These are phyloP conservation scores for Cryptus viduatorius DNA, from an alignment of 2,888 invertebrate genomes.

Conservation along the genomic window DNA sequence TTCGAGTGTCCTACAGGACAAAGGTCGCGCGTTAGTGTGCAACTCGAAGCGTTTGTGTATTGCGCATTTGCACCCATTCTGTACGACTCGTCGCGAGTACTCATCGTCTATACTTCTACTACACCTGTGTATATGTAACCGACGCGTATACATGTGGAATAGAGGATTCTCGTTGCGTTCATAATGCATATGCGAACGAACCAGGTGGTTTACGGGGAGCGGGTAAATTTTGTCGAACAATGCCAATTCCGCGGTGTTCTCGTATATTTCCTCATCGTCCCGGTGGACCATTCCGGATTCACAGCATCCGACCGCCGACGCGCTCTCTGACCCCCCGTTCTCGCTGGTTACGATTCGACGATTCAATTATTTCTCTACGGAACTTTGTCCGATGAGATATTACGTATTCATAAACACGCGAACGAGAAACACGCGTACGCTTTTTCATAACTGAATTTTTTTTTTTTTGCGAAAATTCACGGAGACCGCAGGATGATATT, in stretches of 20 bases:
- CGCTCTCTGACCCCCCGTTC: slow-evolving; percentile 1
- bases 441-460: slow-evolving; percentile 10
- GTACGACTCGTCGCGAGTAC: neutral
- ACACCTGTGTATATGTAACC: neutral
- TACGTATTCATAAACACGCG: slow-evolving; percentile 21
- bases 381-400: slow-evolving; percentile 25
- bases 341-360: slow-evolving; percentile 7
- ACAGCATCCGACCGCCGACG: slow-evolving; percentile 6
- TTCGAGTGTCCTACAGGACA: slow-evolving; percentile 30
- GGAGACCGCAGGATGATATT: neutral
- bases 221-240: slow-evolving; percentile 44
- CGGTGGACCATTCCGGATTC: neutral
- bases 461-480: slow-evolving; percentile 8
- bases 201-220: slow-evolving; percentile 19
- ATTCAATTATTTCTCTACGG: slow-evolving; percentile 57
- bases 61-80: slow-evolving; percentile 38
- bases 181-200: slow-evolving; percentile 35
- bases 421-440: neutral
- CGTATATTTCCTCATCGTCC: slow-evolving; percentile 22
- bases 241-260: slow-evolving; percentile 41
- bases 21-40: slow-evolving; percentile 14
- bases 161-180: slow-evolving; percentile 20
- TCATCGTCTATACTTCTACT: neutral
- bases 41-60: slow-evolving; percentile 40
- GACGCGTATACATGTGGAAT: neutral